Evolutionary conservation across 2,888 invertebrate species (phyloP).

Genomic region (Brachycybe producta): DNA sequence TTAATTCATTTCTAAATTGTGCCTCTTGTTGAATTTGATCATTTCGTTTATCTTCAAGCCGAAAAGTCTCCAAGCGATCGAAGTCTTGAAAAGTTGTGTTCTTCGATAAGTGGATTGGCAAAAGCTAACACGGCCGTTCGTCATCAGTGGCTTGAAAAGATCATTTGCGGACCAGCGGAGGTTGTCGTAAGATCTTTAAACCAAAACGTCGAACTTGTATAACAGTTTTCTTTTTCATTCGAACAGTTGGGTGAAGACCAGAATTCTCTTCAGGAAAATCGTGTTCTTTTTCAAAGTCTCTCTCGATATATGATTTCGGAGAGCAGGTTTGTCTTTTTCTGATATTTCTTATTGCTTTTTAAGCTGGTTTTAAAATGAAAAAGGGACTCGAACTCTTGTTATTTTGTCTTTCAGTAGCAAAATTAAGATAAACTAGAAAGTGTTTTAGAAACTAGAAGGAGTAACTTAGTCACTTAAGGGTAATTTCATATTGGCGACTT

Average conservation of each 20-base stretch:
- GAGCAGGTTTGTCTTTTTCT: conserved; percentile 36
- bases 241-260: conserved; percentile 24
- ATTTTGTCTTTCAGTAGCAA: too few relatives aligned
- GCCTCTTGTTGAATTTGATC: not conserved
- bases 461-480: too few relatives aligned
- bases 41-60: conserved; percentile 30
- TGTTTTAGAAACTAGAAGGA: too few relatives aligned
- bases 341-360: too few relatives aligned
- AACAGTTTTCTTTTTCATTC: not conserved
- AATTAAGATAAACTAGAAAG: too few relatives aligned
- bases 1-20: not conserved
- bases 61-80: conserved; percentile 49
- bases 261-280: conserved; percentile 48
- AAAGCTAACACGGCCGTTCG: conserved; percentile 49
- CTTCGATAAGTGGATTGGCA: conserved; percentile 51
- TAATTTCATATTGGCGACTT: too few relatives aligned
- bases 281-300: conserved; percentile 52
- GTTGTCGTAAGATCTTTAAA: too few relatives aligned
- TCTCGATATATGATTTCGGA: conserved; percentile 60
- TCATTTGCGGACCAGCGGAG: conserved; percentile 27
- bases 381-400: too few relatives aligned
- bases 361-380: too few relatives aligned
- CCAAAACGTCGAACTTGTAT: too few relatives aligned
- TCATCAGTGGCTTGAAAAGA: conserved; percentile 39
- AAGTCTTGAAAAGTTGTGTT: conserved; percentile 51